Evolutionary conservation across 2,888 invertebrate species (phyloP).

Genomic region (Campopleginae sp.): DNA sequence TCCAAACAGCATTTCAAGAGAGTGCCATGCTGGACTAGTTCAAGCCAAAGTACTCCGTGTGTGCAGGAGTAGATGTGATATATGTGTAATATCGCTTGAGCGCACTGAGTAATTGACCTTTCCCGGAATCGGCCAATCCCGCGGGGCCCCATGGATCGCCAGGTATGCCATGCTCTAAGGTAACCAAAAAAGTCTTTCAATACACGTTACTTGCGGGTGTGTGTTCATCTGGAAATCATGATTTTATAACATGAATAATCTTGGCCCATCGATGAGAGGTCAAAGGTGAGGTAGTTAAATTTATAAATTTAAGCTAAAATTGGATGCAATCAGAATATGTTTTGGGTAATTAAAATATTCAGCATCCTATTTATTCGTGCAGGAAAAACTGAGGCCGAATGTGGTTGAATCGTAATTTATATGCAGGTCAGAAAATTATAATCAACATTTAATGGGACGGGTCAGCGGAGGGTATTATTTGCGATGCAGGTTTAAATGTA

Average conservation of each 20-base stretch:
- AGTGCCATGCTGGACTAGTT: conserved; percentile 28
- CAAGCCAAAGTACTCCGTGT: conserved; percentile 27
- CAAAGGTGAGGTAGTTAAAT: not conserved
- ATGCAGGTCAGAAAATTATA: conserved; percentile 46
- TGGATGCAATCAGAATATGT: not conserved
- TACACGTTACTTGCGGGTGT: not conserved
- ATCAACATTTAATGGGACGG: conserved; percentile 42
- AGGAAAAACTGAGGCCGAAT: not conserved
- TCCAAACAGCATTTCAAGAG: conserved; percentile 74
- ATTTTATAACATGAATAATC: not conserved
- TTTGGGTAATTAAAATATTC: not conserved
- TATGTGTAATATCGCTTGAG: conserved; percentile 29
- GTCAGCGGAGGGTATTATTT: conserved; percentile 19
- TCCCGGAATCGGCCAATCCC: conserved; percentile 18
- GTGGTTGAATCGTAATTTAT: not conserved
- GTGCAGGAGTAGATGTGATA: conserved; percentile 14
- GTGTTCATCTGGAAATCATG: not conserved
- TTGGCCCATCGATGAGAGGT: not conserved
- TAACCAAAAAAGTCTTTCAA: not conserved
- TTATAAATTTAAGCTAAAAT: not conserved
- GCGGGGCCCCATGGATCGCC: conserved; percentile 2
- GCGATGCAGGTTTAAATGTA: conserved; percentile 16
- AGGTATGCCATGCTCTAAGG: not conserved
- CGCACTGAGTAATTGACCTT: conserved; percentile 49
- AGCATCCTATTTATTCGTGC: not conserved